Percentiles rank a stretch among this genome's conserved stretches.
phyloP scores from a whole-genome alignment of 2,797 vertebrate species.

The Atherinosoma microstoma region DNA sequence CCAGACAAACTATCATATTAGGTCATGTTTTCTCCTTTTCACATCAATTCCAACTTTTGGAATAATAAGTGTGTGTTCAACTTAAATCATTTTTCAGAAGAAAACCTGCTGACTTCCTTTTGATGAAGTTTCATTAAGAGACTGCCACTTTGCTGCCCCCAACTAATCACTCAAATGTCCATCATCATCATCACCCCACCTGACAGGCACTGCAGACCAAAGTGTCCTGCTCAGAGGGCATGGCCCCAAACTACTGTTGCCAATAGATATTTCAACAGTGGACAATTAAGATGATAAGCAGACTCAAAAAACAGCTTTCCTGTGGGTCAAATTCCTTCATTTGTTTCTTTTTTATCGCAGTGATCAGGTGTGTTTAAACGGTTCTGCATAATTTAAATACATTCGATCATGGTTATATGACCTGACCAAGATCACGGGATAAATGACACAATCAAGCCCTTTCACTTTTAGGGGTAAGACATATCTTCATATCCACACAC shows the following conservation, averaged over 20 bases:
- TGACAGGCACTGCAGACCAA: conserved; percentile 15
- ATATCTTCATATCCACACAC: not conserved
- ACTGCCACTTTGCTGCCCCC: conserved; percentile 23
- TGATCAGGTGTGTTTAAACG: not conserved
- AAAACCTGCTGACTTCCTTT: not conserved
- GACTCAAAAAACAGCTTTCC: not conserved
- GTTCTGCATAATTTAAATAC: not conserved
- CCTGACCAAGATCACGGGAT: not conserved
- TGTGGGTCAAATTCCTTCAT: not conserved
- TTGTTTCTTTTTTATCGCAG: not conserved
- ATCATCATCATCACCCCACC: not conserved
- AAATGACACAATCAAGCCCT: not conserved
- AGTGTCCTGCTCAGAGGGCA: not conserved
- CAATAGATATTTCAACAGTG: not conserved
- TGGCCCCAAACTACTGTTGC: conserved; percentile 4
- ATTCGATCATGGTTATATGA: not conserved
- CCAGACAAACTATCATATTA: conserved; percentile 43
- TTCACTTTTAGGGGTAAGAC: not conserved
- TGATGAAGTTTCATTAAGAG: conserved; percentile 2
- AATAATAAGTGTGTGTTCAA: not conserved
- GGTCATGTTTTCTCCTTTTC: conserved; percentile 18
- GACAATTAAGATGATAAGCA: not conserved
- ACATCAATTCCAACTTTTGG: conserved; percentile 3
- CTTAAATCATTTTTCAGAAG: not conserved
- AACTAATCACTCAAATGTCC: conserved; percentile 49